Base-by-base conservation (phyloP, 2,113 vertebrate species). In the Nesogale talazaci region DNA sequence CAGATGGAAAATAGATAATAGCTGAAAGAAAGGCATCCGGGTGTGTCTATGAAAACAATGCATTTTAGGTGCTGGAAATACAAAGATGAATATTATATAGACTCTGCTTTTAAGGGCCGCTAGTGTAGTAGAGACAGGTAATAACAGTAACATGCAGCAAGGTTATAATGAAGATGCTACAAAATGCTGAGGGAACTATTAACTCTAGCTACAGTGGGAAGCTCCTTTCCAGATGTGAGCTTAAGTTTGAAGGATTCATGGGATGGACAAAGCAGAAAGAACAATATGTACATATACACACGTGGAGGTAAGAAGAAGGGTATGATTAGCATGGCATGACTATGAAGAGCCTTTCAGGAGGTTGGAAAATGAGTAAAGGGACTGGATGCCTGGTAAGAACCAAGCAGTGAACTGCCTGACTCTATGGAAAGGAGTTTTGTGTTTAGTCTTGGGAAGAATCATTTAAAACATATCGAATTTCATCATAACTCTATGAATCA, bases 181-280 rank as follows among this genome's bases (percentile, higher is more conserved):
- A 29, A 52, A 17, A 46, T 90, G 83, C 36, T 40, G 80, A 95
- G 82, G 65, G 61, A 86, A 61, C 67, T 46, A 63, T 89, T 76
- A 89, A 83, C 42, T 91, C 78, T 61, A 76, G 42, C 70, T 88
- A 38, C 74, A 75, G 82, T 77, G n/a, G 25, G 38, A 75, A 67
- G 77, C 61, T 10, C 0, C 56, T 31, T 72, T 25, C 8, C 19
- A n/a, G 79, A 75, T 6, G 42, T n/a, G 36, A 91, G 27, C 6
- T 42, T 57, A 65, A 38, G 56, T 74, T 42, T 40, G 61, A 42
- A 83, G 77, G 29, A 42, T 65, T 95, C 67, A 85, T 67, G 16
- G 46, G 38, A 69, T 34, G 40, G 56, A 76, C 76, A 70, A 65
- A 74, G 27, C 3, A 65, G 34, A 80, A 29, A 38, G 69, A 56